A percentile compares a stretch with the other conserved stretches of the same genome.
Conservation (phyloP, 2,888 invertebrate species). For the Oasisia sp. region DNA sequence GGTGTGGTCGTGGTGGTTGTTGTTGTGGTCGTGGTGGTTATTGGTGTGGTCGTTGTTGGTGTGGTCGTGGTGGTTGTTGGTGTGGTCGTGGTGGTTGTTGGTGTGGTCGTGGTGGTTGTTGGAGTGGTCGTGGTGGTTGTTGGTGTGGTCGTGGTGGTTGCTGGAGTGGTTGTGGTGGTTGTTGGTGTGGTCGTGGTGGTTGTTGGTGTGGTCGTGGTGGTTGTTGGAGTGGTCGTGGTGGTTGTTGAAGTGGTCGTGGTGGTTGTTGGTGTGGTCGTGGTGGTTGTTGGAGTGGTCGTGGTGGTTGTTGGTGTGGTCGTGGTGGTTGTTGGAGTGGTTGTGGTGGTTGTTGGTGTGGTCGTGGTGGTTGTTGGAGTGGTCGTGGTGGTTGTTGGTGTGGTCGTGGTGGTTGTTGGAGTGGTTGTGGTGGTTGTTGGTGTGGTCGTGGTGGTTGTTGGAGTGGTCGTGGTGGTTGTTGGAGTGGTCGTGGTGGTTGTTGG, state of each 20-base stretch:
- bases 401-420: not conserved
- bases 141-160: not conserved
- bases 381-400: not conserved
- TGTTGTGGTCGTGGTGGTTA: not conserved
- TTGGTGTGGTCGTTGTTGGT: not conserved
- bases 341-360: not conserved
- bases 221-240: not conserved
- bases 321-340: not conserved
- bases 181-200: not conserved
- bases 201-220: not conserved
- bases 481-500: too few species aligned
- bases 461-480: not conserved
- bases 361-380: not conserved
- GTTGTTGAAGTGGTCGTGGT: not conserved
- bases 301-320: too few species aligned
- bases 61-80: not conserved
- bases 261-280: not conserved
- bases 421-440: not conserved
- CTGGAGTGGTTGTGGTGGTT: not conserved
- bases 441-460: not conserved
- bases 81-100: not conserved
- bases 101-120: not conserved
- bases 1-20: not conserved
- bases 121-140: not conserved
- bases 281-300: not conserved